Conservation (phyloP, 2,797 vertebrate genomes). For the Simalia tracyae region DNA sequence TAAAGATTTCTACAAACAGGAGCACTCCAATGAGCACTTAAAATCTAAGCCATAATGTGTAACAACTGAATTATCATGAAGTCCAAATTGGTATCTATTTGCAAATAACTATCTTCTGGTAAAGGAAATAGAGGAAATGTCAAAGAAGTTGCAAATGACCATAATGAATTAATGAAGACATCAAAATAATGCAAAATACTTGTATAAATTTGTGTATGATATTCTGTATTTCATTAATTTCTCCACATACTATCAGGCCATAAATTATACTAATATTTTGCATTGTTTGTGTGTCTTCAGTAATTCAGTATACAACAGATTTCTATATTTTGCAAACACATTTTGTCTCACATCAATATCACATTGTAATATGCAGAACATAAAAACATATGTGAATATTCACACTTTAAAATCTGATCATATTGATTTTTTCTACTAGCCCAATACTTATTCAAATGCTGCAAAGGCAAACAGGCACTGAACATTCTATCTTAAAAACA, state of each 20-base stretch:
- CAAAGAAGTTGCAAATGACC: background rate
- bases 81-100: background rate
- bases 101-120: background rate
- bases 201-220: background rate
- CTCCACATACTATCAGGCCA: background rate
- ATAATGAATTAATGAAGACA: background rate
- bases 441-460: conserved; percentile 32
- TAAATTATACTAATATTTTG: conserved; percentile 27
- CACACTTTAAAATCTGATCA: conserved; percentile 30
- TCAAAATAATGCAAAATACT: background rate
- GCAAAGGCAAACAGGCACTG: conserved; percentile 39
- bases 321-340: background rate
- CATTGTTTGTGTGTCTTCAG: conserved; percentile 34
- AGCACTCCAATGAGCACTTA: background rate
- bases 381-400: conserved; percentile 28
- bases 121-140: background rate
- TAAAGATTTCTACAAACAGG: background rate
- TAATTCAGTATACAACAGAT: background rate
- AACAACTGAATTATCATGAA: background rate
- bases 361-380: conserved; percentile 32
- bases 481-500: background rate
- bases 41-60: background rate
- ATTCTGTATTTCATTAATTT: background rate
- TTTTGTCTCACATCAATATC: conserved; percentile 14
- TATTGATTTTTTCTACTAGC: conserved; percentile 34